Percentiles rank a stretch among this genome's conserved stretches.
Conservation (phyloP, 2,888 invertebrate species). For the Capitulum mitella region DNA sequence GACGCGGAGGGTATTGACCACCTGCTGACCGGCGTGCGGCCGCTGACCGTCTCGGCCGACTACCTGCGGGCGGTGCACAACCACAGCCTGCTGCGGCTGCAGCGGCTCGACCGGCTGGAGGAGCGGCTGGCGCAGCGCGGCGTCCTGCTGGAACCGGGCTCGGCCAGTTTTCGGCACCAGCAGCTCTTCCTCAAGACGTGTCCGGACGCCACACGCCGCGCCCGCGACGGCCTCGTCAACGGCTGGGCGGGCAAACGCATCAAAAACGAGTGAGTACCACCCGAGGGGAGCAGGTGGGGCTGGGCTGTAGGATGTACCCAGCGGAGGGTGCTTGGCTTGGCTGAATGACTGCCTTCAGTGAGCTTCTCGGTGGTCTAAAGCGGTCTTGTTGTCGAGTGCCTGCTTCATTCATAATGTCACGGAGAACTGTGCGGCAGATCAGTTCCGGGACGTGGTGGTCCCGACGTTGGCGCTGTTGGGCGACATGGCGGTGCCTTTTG, state of each 20-base stretch:
- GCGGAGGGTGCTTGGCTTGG: neutral
- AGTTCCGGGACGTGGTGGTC: too few relatives aligned
- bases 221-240: neutral
- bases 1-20: neutral
- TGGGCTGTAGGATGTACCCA: neutral
- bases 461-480: too few relatives aligned
- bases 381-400: too few relatives aligned
- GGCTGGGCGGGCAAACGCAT: neutral
- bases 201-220: neutral
- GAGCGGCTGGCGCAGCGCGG: neutral
- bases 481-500: too few relatives aligned
- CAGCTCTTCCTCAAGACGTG: neutral
- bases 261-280: neutral
- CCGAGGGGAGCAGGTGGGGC: neutral
- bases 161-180: neutral
- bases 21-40: neutral
- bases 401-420: too few relatives aligned
- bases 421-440: too few relatives aligned
- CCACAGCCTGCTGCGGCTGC: neutral
- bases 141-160: neutral
- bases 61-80: neutral
- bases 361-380: too few relatives aligned
- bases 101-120: neutral
- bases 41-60: neutral
- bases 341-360: neutral